A percentile compares a stretch with the other conserved stretches of the same genome.
Evolutionary conservation across 2,113 vertebrate genomes (phyloP).

Genomic region (Forbesichthys papilliferus): DNA sequence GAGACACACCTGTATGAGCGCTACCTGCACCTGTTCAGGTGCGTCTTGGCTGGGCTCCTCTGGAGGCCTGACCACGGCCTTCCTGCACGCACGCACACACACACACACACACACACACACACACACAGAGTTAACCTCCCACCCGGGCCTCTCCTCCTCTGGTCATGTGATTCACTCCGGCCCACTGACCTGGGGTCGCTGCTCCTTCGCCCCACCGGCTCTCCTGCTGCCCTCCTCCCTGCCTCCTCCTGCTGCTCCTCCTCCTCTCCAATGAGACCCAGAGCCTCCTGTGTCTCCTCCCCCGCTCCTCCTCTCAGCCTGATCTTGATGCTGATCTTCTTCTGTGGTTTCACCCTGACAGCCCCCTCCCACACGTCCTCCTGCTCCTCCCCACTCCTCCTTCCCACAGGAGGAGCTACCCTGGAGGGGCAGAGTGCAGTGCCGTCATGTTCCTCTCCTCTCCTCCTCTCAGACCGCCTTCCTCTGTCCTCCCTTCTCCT

Average conservation of each 20-base stretch:
- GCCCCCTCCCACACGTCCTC: constrained; percentile 64
- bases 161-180: too few relatives aligned
- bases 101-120: constrained; percentile 10
- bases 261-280: neutral
- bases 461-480: constrained; percentile 63
- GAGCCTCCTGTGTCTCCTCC: constrained; percentile 18
- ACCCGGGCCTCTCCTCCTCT: neutral
- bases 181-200: neutral
- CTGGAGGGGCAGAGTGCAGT: constrained; percentile 38
- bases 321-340: constrained; percentile 95
- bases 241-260: neutral
- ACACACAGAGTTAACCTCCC: constrained; percentile 51
- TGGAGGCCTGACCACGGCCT: constrained; percentile 75
- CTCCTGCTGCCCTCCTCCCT: constrained; percentile 20
- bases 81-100: constrained; percentile 25
- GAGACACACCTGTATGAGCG: constrained; percentile 79
- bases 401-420: neutral
- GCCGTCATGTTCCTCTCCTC: constrained; percentile 51
- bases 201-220: constrained; percentile 8
- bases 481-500: neutral
- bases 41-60: constrained; percentile 85
- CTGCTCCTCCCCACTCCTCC: constrained; percentile 27
- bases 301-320: constrained; percentile 68
- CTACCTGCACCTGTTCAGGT: constrained; percentile 83
- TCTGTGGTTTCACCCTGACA: constrained; percentile 79